These are phyloP conservation scores for Zaprionus gabonicus DNA, from an alignment of 1,140 invertebrate species.

Conservation along the genomic window DNA sequence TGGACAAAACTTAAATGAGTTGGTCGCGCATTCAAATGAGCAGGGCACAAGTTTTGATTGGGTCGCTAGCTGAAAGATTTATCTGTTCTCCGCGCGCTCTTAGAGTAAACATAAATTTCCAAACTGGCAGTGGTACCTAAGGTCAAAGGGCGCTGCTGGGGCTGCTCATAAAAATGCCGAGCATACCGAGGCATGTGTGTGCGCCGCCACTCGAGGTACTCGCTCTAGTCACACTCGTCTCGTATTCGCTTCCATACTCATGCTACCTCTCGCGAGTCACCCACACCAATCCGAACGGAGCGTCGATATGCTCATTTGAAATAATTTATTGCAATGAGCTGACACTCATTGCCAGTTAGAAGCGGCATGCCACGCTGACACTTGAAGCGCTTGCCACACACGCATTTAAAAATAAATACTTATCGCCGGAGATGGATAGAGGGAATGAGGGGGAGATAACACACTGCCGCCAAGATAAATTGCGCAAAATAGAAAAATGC, in stretches of 20 bases:
- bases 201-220: not conserved
- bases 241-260: not conserved
- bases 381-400: slow-evolving; percentile 50
- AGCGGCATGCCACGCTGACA: slow-evolving; percentile 55
- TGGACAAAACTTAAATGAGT: slow-evolving; percentile 75
- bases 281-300: slow-evolving; percentile 15
- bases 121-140: slow-evolving; percentile 51
- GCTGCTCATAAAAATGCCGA: slow-evolving; percentile 67
- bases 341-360: slow-evolving; percentile 79
- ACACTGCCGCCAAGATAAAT: slow-evolving; percentile 65
- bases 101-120: slow-evolving; percentile 34
- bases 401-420: slow-evolving; percentile 47
- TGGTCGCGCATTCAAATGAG: slow-evolving; percentile 74
- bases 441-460: not conserved
- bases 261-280: slow-evolving; percentile 2
- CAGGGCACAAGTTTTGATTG: slow-evolving; percentile 67
- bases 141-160: slow-evolving; percentile 48
- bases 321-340: slow-evolving; percentile 83
- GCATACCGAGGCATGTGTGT: slow-evolving; percentile 33
- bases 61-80: slow-evolving; percentile 63
- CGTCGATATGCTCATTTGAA: slow-evolving; percentile 83
- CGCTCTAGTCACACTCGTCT: not conserved
- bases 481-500: slow-evolving; percentile 81
- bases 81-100: slow-evolving; percentile 40
- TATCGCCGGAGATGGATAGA: not conserved